These are phyloP conservation scores for Morelia viridis DNA, from an alignment of 2,797 vertebrate species.

Conservation along the genomic window DNA sequence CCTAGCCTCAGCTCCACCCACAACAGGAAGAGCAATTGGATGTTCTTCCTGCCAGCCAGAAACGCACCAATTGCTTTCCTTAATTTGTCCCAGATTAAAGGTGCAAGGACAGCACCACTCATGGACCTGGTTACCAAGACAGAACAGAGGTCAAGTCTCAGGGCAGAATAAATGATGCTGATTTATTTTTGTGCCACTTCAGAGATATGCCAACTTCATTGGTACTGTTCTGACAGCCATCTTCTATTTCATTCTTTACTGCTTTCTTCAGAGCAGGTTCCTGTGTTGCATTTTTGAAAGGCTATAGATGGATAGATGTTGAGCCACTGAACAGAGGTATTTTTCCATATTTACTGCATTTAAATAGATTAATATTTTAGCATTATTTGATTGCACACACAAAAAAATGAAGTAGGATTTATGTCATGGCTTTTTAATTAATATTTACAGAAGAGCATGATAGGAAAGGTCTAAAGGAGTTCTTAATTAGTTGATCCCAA, in stretches of 20 bases:
- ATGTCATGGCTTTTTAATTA: not conserved
- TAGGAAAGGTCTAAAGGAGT: not conserved
- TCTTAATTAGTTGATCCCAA: not conserved
- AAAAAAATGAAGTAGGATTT: not conserved
- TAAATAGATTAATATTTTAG: slow-evolving; percentile 52
- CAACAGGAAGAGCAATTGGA: too few species aligned
- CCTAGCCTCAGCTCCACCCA: too few species aligned
- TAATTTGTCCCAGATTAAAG: too few species aligned
- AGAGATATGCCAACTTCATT: too few species aligned
- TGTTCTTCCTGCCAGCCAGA: too few species aligned
- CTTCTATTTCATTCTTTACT: not conserved
- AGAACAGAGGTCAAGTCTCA: too few species aligned
- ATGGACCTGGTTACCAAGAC: too few species aligned
- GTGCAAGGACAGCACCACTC: too few species aligned
- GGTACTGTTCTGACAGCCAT: too few species aligned
- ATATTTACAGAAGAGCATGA: not conserved
- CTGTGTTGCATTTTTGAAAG: not conserved
- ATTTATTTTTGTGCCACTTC: too few species aligned
- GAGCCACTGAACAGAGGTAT: slow-evolving; percentile 49
- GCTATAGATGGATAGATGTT: accelerated
- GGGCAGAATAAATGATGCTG: too few species aligned
- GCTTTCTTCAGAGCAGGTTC: not conserved
- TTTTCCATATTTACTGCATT: slow-evolving; percentile 58
- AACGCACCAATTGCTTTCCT: too few species aligned
- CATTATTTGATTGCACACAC: slow-evolving; percentile 55